These are phyloP conservation scores for Takifugu flavidus DNA, from an alignment of 2,113 vertebrate genomes.

Conservation along the genomic window DNA sequence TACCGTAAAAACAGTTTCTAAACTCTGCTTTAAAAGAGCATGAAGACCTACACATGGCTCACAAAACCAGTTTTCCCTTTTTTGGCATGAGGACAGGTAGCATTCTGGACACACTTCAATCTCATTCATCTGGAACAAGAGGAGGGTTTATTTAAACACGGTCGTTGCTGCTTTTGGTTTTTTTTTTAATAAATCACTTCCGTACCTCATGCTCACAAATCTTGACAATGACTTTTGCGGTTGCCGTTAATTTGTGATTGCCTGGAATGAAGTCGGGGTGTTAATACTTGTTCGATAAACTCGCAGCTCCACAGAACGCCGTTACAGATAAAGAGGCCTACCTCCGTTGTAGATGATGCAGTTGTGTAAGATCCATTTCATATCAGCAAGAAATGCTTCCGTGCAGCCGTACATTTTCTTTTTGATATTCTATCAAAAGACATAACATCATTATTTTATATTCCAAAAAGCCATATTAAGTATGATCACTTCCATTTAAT, in stretches of 20 bases:
- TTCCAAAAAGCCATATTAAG: not conserved
- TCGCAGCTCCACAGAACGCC: not conserved
- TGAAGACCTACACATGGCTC: conserved; percentile 90
- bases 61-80: conserved; percentile 99
- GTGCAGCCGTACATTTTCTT: conserved; percentile 99
- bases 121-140: conserved; percentile 91
- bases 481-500: not conserved
- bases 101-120: conserved; percentile 99
- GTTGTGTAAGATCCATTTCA: conserved; percentile 99
- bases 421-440: conserved; percentile 86
- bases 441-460: conserved; percentile 4
- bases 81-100: conserved; percentile 97
- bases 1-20: not conserved
- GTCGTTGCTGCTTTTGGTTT: not conserved
- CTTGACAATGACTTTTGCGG: conserved; percentile 97
- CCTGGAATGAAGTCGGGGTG: conserved; percentile 69
- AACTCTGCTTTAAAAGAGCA: not conserved
- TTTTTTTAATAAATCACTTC: not conserved
- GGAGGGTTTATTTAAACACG: not conserved
- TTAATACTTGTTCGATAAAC: not conserved
- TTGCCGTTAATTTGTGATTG: conserved; percentile 98
- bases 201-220: conserved; percentile 98
- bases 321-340: conserved; percentile 40
- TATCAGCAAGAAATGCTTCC: conserved; percentile 95
- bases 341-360: conserved; percentile 99